Conservation (phyloP, 1,140 invertebrate species). For the Drosophila micromelanica region DNA sequence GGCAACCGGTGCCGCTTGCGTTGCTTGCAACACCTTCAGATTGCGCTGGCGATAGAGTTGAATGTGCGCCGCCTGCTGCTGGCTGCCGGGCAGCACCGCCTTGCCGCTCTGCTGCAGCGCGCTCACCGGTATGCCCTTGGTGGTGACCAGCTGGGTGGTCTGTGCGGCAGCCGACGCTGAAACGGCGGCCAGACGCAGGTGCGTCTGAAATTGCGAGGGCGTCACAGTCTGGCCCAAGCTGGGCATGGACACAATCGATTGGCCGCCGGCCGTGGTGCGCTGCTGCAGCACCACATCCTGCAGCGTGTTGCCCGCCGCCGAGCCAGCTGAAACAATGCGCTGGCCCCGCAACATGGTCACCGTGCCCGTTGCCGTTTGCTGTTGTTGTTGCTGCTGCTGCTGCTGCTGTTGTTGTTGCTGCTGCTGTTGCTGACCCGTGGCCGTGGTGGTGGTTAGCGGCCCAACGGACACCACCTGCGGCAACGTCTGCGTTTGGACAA, state of each 20-base stretch:
- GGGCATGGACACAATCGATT: slow-evolving; percentile 84
- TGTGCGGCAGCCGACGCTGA: slow-evolving; percentile 78
- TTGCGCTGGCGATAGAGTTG: slow-evolving; percentile 86
- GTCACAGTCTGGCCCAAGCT: slow-evolving; percentile 77
- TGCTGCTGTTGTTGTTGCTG: slow-evolving; percentile 73
- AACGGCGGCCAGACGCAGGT: slow-evolving; percentile 84
- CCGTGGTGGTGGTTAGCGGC: slow-evolving; percentile 77
- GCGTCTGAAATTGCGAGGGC: slow-evolving; percentile 85
- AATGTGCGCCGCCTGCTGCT: slow-evolving; percentile 82
- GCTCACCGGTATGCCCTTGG: slow-evolving; percentile 84
- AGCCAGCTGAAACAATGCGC: slow-evolving; percentile 84
- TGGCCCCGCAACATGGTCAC: slow-evolving; percentile 84
- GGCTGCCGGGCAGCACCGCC: slow-evolving; percentile 85
- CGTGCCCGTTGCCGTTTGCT: slow-evolving; percentile 64
- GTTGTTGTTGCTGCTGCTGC: slow-evolving; percentile 41
- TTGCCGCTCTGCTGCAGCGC: slow-evolving; percentile 84
- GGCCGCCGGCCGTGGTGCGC: slow-evolving; percentile 75
- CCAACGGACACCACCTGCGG: slow-evolving; percentile 82
- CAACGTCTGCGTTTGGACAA: slow-evolving; percentile 79
- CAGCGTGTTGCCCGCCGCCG: slow-evolving; percentile 68
- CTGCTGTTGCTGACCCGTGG: slow-evolving; percentile 79
- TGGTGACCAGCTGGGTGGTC: slow-evolving; percentile 82
- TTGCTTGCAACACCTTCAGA: slow-evolving; percentile 81
- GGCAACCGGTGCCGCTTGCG: slow-evolving; percentile 18
- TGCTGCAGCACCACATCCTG: slow-evolving; percentile 79